Conservation (phyloP, 2,797 vertebrate species). For the Ptychadena robeensis region DNA sequence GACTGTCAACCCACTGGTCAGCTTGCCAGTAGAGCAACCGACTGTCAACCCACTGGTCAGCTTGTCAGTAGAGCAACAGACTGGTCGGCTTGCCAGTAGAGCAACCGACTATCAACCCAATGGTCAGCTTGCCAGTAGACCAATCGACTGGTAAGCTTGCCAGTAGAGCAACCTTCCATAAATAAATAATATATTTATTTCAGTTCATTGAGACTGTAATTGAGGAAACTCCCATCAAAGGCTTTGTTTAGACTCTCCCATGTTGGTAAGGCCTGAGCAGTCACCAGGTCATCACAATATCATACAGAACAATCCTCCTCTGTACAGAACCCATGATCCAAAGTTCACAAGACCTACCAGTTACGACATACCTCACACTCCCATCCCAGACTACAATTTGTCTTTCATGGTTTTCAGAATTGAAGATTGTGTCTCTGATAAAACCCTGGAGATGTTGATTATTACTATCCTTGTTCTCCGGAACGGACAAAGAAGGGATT, state of each 20-base stretch:
- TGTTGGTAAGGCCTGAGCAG: not conserved
- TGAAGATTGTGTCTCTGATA: not conserved
- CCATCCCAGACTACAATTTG: not conserved
- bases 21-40: no score
- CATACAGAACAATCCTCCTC: conserved; percentile 4
- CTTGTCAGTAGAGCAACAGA: no score
- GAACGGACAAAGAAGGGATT: not conserved
- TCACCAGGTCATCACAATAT: not conserved
- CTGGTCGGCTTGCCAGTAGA: no score
- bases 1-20: no score
- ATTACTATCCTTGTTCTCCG: not conserved
- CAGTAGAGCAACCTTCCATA: no score
- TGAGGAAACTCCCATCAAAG: no score
- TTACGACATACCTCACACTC: conserved; percentile 9
- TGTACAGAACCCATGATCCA: conserved; percentile 28
- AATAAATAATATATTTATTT: no score
- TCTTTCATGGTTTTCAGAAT: not conserved
- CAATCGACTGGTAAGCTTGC: no score
- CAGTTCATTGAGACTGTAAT: not conserved
- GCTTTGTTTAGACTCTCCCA: no score
- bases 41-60: no score
- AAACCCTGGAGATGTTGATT: not conserved
- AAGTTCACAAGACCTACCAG: not conserved
- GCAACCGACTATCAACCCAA: no score
- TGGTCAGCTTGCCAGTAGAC: no score